Evolutionary conservation across 2,888 invertebrate species (phyloP), one percentile per base, ranked within the genome.

Genomic region (Tineola bisselliella): DNA sequence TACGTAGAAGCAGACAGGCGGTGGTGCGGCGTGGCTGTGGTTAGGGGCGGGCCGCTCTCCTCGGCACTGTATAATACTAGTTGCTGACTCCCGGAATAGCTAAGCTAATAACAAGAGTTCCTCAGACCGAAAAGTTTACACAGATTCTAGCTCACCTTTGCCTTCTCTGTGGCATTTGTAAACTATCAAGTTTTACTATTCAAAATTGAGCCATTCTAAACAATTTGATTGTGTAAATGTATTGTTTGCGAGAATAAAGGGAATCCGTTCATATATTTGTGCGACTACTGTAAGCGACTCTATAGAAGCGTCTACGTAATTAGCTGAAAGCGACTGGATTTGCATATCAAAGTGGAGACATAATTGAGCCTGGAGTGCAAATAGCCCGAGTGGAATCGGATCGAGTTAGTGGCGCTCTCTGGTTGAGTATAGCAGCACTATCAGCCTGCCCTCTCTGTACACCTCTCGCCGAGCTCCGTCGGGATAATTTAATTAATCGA

Each of bases 281-380:
- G 15, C 31, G 33, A 33, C 33, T 15, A 58, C 31, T 58, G 58
- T 58, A 33, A 58, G 58, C 74, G 73, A 73, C 76, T 73, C 76
- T 76, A 73, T 72, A 74, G 76, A 75, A 79, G 76, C 78, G 76
- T 79, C 77, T 79, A 80, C 76, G 78, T 83, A 83, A 84, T 84
- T 84, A 84, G 79, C 75, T 77, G 71, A 80, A 81, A 80, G 78
- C 79, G 77, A 78, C 74, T 70, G 75, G 77, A 86, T 86, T 86
- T 84, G 81, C 84, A 86, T 86, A 81, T 81, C 84, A 84, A 84
- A 86, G 84, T 78, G 77, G 77, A 76, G 69, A 78, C 76, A 81
- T 84, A 86, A 84, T 84, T 86, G 81, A 81, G 79, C 77, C 74
- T 71, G 69, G 75, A 79, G 79, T 78, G 83, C 80, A 84, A 86